Conservation (phyloP, 1,140 invertebrate genomes). For the Tetragnatha versicolor region DNA sequence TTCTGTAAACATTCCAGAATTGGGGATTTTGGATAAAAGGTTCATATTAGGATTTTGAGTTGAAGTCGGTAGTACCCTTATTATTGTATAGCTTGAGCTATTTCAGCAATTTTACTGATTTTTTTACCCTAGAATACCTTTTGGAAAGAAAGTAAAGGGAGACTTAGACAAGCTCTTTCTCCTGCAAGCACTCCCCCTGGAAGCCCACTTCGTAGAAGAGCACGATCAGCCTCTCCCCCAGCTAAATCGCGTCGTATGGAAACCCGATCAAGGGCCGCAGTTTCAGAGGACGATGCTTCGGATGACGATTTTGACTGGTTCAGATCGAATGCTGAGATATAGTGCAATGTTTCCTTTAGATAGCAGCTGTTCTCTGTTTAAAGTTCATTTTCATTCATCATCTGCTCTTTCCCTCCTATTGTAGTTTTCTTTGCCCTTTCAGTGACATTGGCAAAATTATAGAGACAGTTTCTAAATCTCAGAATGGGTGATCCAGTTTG, state of each 20-base stretch:
- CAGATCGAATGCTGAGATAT: background rate
- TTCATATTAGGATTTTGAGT: no score
- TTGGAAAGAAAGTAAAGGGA: slow-evolving; percentile 88
- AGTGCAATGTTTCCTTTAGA: background rate
- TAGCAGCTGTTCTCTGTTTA: background rate
- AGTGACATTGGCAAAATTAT: no score
- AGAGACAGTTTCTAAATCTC: no score
- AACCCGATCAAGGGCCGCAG: background rate
- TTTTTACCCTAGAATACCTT: slow-evolving; percentile 72
- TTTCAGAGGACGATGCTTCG: slow-evolving; percentile 14
- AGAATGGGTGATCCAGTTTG: no score
- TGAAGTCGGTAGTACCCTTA: no score
- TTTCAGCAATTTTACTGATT: no score
- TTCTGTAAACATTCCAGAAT: no score
- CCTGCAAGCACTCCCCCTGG: slow-evolving; percentile 69
- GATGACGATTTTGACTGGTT: slow-evolving; percentile 35
- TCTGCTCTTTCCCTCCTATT: background rate
- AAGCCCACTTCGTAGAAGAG: slow-evolving; percentile 71
- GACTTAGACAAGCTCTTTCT: slow-evolving; percentile 86
- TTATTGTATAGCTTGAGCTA: no score
- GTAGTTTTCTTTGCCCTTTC: background rate
- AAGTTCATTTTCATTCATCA: slow-evolving; percentile 7
- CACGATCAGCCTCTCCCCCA: slow-evolving; percentile 42
- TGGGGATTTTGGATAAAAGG: no score
- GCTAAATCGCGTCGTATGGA: slow-evolving; percentile 44